Conservation (phyloP, 2,888 invertebrate species). For the Parnassius mnemosyne region DNA sequence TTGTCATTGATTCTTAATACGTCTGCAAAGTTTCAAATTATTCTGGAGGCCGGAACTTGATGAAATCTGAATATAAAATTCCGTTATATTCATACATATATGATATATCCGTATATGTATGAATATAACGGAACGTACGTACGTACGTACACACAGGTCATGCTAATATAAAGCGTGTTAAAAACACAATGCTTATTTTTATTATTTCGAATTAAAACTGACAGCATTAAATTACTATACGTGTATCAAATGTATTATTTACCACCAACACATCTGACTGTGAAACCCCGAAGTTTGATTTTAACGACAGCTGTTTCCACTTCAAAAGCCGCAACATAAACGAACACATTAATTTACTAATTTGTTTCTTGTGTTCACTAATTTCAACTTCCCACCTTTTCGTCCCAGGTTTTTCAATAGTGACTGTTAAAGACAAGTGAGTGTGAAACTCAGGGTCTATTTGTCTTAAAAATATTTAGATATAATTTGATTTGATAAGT, state of each 20-base stretch:
- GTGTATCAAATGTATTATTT: slow-evolving; percentile 7
- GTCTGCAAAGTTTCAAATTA: too few species aligned
- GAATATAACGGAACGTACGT: too few species aligned
- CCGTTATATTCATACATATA: too few species aligned
- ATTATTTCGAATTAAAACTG: not conserved
- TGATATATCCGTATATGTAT: too few species aligned
- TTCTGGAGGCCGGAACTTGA: too few species aligned
- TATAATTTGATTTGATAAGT: too few species aligned
- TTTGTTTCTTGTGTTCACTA: slow-evolving; percentile 74
- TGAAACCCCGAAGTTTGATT: slow-evolving; percentile 13
- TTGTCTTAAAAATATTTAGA: not conserved
- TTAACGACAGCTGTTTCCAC: slow-evolving; percentile 64
- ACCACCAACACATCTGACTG: not conserved
- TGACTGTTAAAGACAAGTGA: slow-evolving; percentile 4
- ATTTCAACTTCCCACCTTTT: slow-evolving; percentile 70
- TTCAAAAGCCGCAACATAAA: slow-evolving; percentile 42
- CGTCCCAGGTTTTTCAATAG: slow-evolving; percentile 30
- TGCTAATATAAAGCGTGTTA: too few species aligned
- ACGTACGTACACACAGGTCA: too few species aligned
- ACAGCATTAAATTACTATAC: slow-evolving; percentile 1
- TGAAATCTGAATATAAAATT: too few species aligned
- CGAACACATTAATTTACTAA: slow-evolving; percentile 52
- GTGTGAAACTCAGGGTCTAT: not conserved
- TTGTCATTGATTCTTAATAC: too few species aligned
- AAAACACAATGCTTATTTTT: too few species aligned